Base-by-base conservation (phyloP, 2,888 invertebrate species). In the Phortica magna region DNA sequence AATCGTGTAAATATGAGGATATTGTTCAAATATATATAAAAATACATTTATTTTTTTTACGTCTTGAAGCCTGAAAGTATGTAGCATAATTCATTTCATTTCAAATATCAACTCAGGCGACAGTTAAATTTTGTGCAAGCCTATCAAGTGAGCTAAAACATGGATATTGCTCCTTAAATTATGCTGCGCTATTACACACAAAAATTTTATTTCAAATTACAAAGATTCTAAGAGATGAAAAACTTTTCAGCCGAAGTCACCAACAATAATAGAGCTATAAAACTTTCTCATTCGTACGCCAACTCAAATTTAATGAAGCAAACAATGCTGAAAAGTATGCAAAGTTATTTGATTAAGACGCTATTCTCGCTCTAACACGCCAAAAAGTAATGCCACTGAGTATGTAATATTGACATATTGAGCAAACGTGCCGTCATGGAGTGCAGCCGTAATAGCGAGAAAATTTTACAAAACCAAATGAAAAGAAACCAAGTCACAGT, bases 361-460 rank as follows among this genome's bases (percentile, higher is more conserved):
- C 88, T 86, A 83, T 80, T 81, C 80, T 76, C 79, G 53, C 64
- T 22, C 74, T 17, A 19, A 12, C 17, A 61, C 61, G 22, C 61
- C 61, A 22, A 7, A 64, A 83, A 80, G 80, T 82, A 86, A 86
- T 87, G 81, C 81, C 88, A 83, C 82, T 84, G 83, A 81, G 83
- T 83, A 83, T 84, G 87, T 87, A 88, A 87, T 88, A 87, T 87
- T 87, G 88, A 87, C 86, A 87, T 87, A 87, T 87, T 87, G 86
- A 84, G 79, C 88, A 88, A 84, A 87, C 88, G 86, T 87, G 88
- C 81, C 74, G 77, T 61, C 31, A 67, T 19, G 79, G 41, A 72
- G 22, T 39, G 48, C 43, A 42, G 57, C 53, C 74, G 72, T 81
- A 82, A 79, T 76, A 82, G 81, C 79, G 48, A 31, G n/a, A 77